Evolutionary conservation across 2,797 vertebrate species (phyloP), one percentile per base, ranked within the genome.

Genomic region (Graptemys geographica): DNA sequence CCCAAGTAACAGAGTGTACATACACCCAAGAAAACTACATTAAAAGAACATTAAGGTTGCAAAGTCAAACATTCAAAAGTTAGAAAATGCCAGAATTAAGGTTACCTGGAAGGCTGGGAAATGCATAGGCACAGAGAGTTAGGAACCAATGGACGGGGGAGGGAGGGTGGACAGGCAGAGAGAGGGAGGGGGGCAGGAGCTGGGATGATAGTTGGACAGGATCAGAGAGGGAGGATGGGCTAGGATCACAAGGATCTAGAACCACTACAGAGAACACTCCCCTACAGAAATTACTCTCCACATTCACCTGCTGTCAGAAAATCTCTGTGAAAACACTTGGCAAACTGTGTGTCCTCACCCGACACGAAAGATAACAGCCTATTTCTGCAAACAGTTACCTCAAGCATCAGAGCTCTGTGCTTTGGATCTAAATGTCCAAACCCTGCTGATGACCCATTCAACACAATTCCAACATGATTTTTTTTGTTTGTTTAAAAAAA

Each of bases 171-270:
- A 74, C 11, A 74, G 23, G 41, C 23, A 74, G 2, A 44, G 21
- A 41, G 69, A 27, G 69, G 11, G 5, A 3, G 11, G 5, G 11
- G 41, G 41, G 37, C 41, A 74, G 72, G 23, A 44, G 86, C 87
- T 86, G 86, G 96, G 92, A 92, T 94, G 92, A 95, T 90, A 82
- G 52, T 3, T 18, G 55, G 78, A 62, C 88, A 86, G 88, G 84
- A 93, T 92, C 87, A 90, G 94, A 94, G 78, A 93, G 79, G 74
- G 96, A 86, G 31, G 84, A 87, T 90, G 88, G 93, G 91, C 90
- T 81, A 44, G 79, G 89, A 28, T 69, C 88, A 90, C 79, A 86
- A 82, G 90, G 52, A 11, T 37, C 55, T 79, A 31, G 49, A 84
- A 81, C 44, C 28, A 51, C 33, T 82, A 53, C 33, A n/a, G 62